phyloP scores from a whole-genome alignment of 2,113 vertebrate species.

The Vulpes ferrilata region DNA sequence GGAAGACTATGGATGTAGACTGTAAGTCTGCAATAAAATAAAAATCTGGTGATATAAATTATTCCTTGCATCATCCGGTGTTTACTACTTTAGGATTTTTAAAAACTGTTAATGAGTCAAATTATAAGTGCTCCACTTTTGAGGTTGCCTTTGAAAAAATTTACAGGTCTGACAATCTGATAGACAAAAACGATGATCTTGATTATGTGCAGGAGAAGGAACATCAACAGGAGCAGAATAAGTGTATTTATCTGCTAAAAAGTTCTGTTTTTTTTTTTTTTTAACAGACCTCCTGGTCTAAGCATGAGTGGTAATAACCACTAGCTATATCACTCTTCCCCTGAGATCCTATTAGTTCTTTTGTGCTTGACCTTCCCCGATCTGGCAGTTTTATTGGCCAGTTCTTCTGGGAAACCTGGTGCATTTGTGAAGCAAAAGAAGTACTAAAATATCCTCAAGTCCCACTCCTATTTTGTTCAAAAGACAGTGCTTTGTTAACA shows the following conservation, averaged over 20 bases:
- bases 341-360: slow-evolving; percentile 61
- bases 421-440: slow-evolving; percentile 49
- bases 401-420: slow-evolving; percentile 61
- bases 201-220: not conserved
- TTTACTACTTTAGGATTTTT: not conserved
- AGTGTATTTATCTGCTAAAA: not conserved
- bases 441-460: slow-evolving; percentile 54
- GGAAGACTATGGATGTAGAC: not conserved
- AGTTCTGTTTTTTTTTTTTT: not conserved
- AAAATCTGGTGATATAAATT: not conserved
- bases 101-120: not conserved
- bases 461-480: slow-evolving; percentile 37
- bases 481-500: not conserved
- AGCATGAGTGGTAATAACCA: slow-evolving; percentile 5
- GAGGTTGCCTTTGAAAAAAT: not conserved
- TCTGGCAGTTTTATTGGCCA: slow-evolving; percentile 54
- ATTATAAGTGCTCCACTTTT: not conserved
- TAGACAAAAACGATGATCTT: not conserved
- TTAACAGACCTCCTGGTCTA: not conserved
- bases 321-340: not conserved
- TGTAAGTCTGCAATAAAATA: not conserved
- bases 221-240: not conserved
- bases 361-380: not conserved
- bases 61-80: not conserved
- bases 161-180: not conserved